A percentile compares a stretch with the other conserved stretches of the same genome.
Conservation (phyloP, 35 echinoderm and acorn worm species). For the Antedon bifida region DNA sequence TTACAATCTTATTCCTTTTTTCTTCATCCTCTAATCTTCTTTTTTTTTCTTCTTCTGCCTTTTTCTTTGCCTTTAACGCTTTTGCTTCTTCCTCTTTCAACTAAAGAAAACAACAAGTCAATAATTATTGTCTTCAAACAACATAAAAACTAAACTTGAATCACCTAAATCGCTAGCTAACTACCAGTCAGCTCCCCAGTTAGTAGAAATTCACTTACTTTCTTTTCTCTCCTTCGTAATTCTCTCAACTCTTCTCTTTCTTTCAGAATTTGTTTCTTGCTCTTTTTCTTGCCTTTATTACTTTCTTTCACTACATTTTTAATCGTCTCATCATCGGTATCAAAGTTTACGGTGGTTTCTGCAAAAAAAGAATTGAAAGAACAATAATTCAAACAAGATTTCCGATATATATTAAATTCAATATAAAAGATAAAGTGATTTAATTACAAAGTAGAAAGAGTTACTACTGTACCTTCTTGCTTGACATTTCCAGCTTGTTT, state of each 20-base stretch:
- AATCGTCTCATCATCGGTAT: slow-evolving; percentile 74
- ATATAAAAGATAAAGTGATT: too few relatives aligned
- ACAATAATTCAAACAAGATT: too few relatives aligned
- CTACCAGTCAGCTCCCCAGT: too few relatives aligned
- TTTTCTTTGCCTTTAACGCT: slow-evolving; percentile 54
- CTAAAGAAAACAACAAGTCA: slow-evolving; percentile 8
- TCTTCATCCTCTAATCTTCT: slow-evolving; percentile 43
- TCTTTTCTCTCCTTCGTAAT: slow-evolving; percentile 52
- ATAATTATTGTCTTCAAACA: too few relatives aligned
- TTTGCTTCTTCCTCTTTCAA: slow-evolving; percentile 59
- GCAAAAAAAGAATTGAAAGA: not conserved
- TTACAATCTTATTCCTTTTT: slow-evolving; percentile 35
- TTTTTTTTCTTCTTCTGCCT: slow-evolving; percentile 45
- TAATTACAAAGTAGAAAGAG: too few relatives aligned
- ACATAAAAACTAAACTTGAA: too few relatives aligned
- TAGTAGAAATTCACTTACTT: slow-evolving; percentile 18
- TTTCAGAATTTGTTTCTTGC: slow-evolving; percentile 76
- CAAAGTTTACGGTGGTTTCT: slow-evolving; percentile 3
- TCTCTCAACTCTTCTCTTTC: slow-evolving; percentile 63
- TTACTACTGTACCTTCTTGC: not conserved
- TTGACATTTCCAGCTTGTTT: not conserved
- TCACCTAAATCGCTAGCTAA: too few relatives aligned
- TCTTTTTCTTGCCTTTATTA: slow-evolving; percentile 36
- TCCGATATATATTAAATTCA: too few relatives aligned
- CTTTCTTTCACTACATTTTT: slow-evolving; percentile 43